Evolutionary conservation across 2,888 invertebrate species (phyloP), one percentile per base, ranked within the genome.

Genomic region (Tetragonula carbonaria): DNA sequence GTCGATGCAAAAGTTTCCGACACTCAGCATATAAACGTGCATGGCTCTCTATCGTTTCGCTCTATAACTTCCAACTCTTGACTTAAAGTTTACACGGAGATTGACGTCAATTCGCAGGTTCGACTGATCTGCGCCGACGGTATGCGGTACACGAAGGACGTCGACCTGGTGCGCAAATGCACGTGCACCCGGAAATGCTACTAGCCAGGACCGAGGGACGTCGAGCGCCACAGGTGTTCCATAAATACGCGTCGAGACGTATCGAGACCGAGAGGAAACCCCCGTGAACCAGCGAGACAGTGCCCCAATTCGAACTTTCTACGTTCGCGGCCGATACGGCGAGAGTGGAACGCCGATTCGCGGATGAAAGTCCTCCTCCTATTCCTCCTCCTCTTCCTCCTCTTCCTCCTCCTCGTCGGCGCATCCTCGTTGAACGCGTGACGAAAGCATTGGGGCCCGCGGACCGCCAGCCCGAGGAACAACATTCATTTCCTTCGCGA

Each of bases 81-180:
- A 6, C 38, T 38, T 0, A 38, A 38, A 45, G 11, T 45, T 28
- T 45, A 8, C 8, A 45, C 45, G 45, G 1, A 45, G 45, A 45
- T 11, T 45, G 8, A n/a, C 18, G 63, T 65, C 13, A 33, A 65
- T 16, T 28, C 75, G 16, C 95, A 97, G 97, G 97, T 98, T 88
- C 97, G 98, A 91, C 96, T 99, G 91, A 97, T 98, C 91, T 99
- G 99, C 95, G 96, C 97, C 88, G 98, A 99, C 94, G 98, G 99
- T 88, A 97, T 97, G 80, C 97, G 98, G 86, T 99, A 98, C 96
- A 98, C 98, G 95, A 98, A 98, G 96, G 98, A 99, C 94, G 97
- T 99, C 93, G 99, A 99, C 94, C 98, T 99, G 95, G 98, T 99
- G 94, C 97, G 99, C 94, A 99, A 99, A 95, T 99, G 99, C 95